Evolutionary conservation across 2,113 vertebrate species (phyloP).

Genomic region (Dicerorhinus sumatrensis): DNA sequence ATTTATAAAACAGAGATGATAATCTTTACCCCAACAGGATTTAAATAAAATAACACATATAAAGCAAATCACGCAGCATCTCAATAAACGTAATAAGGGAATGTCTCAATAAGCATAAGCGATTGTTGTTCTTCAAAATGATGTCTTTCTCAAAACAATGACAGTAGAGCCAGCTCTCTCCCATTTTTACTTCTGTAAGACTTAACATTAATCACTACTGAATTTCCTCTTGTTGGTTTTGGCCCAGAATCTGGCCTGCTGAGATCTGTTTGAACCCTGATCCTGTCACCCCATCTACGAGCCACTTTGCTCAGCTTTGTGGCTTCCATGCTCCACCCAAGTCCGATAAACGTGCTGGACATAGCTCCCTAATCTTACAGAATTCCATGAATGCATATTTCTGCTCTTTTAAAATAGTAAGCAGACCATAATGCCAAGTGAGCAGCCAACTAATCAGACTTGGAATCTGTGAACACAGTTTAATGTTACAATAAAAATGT

Average conservation of each 20-base stretch:
- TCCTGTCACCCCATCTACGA: neutral
- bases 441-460: slow-evolving; percentile 24
- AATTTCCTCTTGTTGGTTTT: slow-evolving; percentile 23
- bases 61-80: neutral
- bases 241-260: neutral
- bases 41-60: neutral
- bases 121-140: neutral
- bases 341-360: neutral
- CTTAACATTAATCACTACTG: neutral
- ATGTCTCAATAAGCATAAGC: neutral
- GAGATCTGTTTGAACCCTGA: neutral
- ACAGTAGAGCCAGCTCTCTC: neutral
- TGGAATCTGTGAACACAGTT: neutral
- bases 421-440: neutral
- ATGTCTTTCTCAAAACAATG: neutral
- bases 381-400: neutral
- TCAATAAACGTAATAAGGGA: neutral
- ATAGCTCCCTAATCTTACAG: neutral
- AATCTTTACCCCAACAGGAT: neutral
- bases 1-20: neutral
- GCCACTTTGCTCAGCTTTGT: neutral
- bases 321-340: neutral
- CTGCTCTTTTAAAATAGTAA: slow-evolving; percentile 16
- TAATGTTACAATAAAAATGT: slow-evolving; percentile 27
- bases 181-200: neutral